These are phyloP conservation scores for Torymus auratus DNA, from an alignment of 2,888 invertebrate species.

Conservation along the genomic window DNA sequence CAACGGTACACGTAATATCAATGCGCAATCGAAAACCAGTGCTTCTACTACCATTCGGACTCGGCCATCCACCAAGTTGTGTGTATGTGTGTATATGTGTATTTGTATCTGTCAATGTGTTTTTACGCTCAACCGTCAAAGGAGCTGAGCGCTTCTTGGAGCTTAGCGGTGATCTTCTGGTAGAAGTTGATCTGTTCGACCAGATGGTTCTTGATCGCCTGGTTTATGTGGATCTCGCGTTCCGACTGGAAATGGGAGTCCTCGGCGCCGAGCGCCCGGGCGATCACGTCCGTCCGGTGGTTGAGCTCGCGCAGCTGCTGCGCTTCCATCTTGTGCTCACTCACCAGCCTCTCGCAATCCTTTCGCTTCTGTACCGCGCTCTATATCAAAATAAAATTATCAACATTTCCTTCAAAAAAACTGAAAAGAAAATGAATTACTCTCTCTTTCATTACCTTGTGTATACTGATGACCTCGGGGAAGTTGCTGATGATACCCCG, in stretches of 20 bases:
- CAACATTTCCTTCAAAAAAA: too few relatives aligned
- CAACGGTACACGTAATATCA: too few relatives aligned
- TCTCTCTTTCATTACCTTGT: constrained; percentile 81
- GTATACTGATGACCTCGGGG: constrained; percentile 93
- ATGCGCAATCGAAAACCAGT: too few relatives aligned
- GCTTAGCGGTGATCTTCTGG: constrained; percentile 86
- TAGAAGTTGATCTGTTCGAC: constrained; percentile 95
- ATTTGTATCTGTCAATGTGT: too few relatives aligned
- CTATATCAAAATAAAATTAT: constrained; percentile 64
- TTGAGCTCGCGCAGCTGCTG: constrained; percentile 88
- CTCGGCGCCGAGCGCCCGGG: constrained; percentile 95
- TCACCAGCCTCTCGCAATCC: constrained; percentile 89
- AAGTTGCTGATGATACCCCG: constrained; percentile 93
- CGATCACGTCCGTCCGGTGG: constrained; percentile 92
- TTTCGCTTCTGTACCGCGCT: constrained; percentile 91
- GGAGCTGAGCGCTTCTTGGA: constrained; percentile 81
- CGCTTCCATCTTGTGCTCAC: constrained; percentile 90
- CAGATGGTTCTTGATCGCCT: constrained; percentile 91
- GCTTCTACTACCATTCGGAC: not conserved
- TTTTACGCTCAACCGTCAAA: constrained; percentile 72
- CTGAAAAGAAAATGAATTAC: too few relatives aligned
- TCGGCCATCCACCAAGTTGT: not conserved
- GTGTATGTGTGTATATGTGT: too few relatives aligned
- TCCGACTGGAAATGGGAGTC: constrained; percentile 94
- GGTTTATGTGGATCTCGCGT: constrained; percentile 89